Conservation (phyloP, 1,140 invertebrate species). For the Drosophila truncata region DNA sequence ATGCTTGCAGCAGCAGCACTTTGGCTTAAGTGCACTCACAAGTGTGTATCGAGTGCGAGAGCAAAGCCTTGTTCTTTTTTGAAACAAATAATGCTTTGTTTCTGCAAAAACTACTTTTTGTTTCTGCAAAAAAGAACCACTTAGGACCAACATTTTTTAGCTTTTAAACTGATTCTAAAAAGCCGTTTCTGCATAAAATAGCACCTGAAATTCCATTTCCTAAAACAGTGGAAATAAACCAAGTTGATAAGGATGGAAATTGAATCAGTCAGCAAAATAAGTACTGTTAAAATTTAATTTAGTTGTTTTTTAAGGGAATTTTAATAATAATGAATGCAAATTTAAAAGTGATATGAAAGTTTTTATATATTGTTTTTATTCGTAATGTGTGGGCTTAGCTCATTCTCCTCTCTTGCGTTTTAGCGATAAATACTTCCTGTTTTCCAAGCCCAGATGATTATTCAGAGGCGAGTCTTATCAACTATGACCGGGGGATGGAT, state of each 20-base stretch:
- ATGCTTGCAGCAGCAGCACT: conserved; percentile 13
- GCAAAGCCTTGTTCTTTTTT: conserved; percentile 14
- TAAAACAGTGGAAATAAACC: neutral
- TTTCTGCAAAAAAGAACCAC: neutral
- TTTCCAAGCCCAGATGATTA: conserved; percentile 5
- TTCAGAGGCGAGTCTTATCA: conserved; percentile 21
- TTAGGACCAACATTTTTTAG: neutral
- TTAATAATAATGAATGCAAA: neutral
- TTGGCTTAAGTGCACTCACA: neutral
- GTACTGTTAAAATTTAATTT: too few relatives aligned
- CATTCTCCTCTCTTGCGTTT: neutral
- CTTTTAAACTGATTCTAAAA: neutral
- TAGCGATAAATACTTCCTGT: conserved; percentile 25
- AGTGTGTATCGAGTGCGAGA: conserved; percentile 14
- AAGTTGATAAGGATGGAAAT: neutral
- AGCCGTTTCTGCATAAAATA: neutral
- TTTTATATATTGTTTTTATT: neutral
- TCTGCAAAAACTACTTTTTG: neutral
- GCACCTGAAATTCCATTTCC: neutral
- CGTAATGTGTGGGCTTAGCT: neutral
- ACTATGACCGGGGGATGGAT: neutral
- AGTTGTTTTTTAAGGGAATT: neutral
- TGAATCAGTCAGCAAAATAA: neutral
- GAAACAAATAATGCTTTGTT: conserved; percentile 8
- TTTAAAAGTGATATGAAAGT: neutral